These are phyloP conservation scores for Emmelina monodactyla DNA, from an alignment of 2,888 invertebrate genomes.

Conservation along the genomic window DNA sequence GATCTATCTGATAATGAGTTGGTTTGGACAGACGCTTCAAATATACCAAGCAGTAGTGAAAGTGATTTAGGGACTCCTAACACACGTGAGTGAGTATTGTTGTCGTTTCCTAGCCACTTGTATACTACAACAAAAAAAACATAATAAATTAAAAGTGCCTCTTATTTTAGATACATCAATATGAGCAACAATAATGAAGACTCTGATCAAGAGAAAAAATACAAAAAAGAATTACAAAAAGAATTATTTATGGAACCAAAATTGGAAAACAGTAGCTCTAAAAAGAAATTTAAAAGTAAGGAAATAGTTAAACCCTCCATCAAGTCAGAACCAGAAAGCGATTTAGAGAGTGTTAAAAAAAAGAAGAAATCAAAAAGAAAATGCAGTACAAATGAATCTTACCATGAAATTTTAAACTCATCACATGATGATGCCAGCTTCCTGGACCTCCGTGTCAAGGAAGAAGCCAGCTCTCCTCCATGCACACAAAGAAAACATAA, in stretches of 20 bases:
- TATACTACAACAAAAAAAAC: no score
- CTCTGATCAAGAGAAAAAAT: constrained; percentile 14
- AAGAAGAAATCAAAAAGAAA: constrained; percentile 18
- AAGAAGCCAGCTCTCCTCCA: constrained; percentile 20
- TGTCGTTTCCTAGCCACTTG: no score
- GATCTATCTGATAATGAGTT: no score
- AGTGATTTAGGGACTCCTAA: no score
- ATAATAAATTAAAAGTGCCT: no score
- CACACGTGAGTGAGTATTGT: no score
- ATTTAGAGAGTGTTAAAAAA: constrained; percentile 21
- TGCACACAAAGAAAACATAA: constrained; percentile 13
- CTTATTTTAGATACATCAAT: no score
- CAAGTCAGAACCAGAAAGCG: constrained; percentile 31
- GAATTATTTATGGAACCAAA: constrained; percentile 12
- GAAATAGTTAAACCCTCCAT: constrained; percentile 15
- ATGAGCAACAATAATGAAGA: constrained; percentile 12
- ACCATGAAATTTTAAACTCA: constrained; percentile 25
- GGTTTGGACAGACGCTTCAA: no score
- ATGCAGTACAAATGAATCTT: constrained; percentile 20
- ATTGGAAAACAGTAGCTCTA: not conserved
- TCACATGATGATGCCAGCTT: constrained; percentile 10
- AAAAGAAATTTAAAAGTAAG: constrained; percentile 4
- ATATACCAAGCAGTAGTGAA: no score
- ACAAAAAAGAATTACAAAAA: constrained; percentile 19
- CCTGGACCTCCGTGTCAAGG: constrained; percentile 24